Percentiles rank a stretch among this genome's conserved stretches.
Evolutionary conservation across 2,888 invertebrate species (phyloP).

Genomic region (Hermaeophaga mercurialis): DNA sequence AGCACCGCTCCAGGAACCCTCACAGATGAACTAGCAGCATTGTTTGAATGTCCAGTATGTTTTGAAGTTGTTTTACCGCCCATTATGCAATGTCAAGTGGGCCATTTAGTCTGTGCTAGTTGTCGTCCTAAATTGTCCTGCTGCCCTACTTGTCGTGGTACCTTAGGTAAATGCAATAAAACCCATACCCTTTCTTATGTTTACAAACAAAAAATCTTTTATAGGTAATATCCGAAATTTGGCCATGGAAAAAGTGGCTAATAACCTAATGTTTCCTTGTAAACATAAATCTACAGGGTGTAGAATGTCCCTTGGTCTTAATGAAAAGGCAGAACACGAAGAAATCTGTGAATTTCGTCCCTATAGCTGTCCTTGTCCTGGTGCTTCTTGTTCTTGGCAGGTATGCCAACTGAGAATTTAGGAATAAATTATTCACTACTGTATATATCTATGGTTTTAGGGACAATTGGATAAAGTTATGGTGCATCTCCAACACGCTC

Average conservation of each 20-base stretch:
- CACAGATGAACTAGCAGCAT: conserved; percentile 86
- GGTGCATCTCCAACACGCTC: conserved; percentile 96
- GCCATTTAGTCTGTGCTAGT: conserved; percentile 96
- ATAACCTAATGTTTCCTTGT: conserved; percentile 98
- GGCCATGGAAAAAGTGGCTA: conserved; percentile 98
- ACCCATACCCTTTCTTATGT: no score
- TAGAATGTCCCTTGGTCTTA: conserved; percentile 86
- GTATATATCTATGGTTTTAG: conserved; percentile 35
- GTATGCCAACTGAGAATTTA: conserved; percentile 32
- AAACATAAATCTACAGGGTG: conserved; percentile 97
- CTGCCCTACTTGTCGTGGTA: conserved; percentile 98
- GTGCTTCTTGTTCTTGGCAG: conserved; percentile 99
- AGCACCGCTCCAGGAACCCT: conserved; percentile 66
- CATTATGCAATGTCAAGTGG: conserved; percentile 97
- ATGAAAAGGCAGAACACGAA: conserved; percentile 99
- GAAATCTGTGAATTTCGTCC: conserved; percentile 98
- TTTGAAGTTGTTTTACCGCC: conserved; percentile 99
- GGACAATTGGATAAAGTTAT: conserved; percentile 97
- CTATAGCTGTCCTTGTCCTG: conserved; percentile 99
- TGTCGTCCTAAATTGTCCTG: conserved; percentile 96
- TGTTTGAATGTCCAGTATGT: conserved; percentile 97
- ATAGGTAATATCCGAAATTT: conserved; percentile 90
- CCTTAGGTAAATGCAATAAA: conserved; percentile 69
- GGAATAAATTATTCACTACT: background rate
- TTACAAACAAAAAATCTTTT: no score